These are phyloP conservation scores for Microtus ochrogaster DNA, from an alignment of 2,113 vertebrate species.

Conservation along the genomic window DNA sequence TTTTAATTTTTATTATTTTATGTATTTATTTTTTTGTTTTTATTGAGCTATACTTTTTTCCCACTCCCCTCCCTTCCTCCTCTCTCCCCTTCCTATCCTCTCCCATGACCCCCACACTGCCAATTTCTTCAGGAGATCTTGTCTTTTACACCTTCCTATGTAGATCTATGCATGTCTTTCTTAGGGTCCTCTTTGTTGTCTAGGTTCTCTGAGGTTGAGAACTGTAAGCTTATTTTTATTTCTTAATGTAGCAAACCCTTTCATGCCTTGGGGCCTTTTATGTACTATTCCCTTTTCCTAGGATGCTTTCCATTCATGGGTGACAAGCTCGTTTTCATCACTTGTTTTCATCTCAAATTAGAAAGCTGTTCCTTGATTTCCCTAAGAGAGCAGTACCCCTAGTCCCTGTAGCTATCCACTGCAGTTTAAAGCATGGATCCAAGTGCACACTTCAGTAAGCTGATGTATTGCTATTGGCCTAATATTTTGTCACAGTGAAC, in stretches of 20 bases:
- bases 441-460: background rate
- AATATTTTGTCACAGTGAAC: background rate
- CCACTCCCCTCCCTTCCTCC: too few species aligned
- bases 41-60: too few species aligned
- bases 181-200: too few species aligned
- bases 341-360: background rate
- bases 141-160: too few species aligned
- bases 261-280: background rate
- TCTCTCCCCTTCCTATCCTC: too few species aligned
- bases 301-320: background rate
- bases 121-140: too few species aligned
- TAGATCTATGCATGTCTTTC: too few species aligned
- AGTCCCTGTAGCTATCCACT: background rate
- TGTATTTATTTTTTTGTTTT: too few species aligned
- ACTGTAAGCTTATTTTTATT: background rate
- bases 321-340: background rate
- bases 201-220: too few species aligned
- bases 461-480: background rate
- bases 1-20: too few species aligned
- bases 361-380: background rate
- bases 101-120: too few species aligned
- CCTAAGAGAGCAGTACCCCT: background rate
- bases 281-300: background rate
- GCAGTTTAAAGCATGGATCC: background rate
- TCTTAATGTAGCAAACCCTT: background rate